phyloP scores from a whole-genome alignment of 2,797 vertebrate species.

The Neomorphus geoffroyi region DNA sequence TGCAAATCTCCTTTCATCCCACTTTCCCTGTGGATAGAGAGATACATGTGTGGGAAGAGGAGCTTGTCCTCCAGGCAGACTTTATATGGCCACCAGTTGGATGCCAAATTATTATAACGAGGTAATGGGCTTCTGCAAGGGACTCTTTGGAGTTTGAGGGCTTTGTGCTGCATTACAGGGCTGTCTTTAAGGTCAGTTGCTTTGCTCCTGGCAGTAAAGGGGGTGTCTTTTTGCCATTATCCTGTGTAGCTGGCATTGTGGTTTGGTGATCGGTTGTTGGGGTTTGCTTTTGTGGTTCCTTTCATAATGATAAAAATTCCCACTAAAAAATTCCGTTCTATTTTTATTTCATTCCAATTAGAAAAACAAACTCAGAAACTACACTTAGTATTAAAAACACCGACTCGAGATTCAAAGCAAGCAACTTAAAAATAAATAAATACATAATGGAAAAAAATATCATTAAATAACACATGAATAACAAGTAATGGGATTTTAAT shows the following conservation, averaged over 20 bases:
- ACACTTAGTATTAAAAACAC: slow-evolving; percentile 46
- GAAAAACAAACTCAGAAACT: slow-evolving; percentile 40
- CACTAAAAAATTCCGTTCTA: slow-evolving; percentile 1
- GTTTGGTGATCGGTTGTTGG: neutral
- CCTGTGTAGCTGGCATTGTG: neutral
- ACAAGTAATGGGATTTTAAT: slow-evolving; percentile 66
- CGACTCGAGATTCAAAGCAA: slow-evolving; percentile 33
- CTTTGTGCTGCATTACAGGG: neutral
- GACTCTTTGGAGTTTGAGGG: neutral
- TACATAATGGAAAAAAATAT: slow-evolving; percentile 61
- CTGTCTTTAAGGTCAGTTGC: neutral
- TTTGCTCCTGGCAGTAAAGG: neutral
- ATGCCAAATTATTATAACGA: neutral
- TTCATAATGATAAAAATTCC: neutral
- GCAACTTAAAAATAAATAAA: slow-evolving; percentile 68
- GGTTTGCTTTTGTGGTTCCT: neutral
- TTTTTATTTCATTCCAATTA: slow-evolving; percentile 51
- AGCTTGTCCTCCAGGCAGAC: neutral
- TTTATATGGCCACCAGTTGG: neutral
- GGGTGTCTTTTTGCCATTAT: neutral
- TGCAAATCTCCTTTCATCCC: neutral
- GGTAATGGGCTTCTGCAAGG: neutral
- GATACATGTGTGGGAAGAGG: neutral
- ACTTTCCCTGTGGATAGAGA: neutral
- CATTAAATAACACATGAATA: slow-evolving; percentile 70